Evolutionary conservation across 53 echinoderm and acorn worm species (phyloP).

Genomic region (Echinometra lucunter): DNA sequence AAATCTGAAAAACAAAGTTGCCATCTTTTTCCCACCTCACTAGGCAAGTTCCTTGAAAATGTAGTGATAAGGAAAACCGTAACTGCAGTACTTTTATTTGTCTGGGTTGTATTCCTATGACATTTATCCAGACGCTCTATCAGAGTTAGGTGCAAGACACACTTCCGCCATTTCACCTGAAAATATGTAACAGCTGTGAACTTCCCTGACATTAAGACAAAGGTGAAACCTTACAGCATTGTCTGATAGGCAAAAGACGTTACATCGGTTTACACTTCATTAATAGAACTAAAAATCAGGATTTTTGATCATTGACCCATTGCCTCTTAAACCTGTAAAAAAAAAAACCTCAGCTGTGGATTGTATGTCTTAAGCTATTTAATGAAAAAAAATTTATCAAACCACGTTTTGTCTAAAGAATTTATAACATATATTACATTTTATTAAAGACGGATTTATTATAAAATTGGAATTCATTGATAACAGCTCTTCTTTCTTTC

Average conservation of each 20-base stretch:
- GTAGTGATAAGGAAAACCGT: slow-evolving; percentile 19
- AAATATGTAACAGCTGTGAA: slow-evolving; percentile 50
- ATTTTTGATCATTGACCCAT: too few species aligned
- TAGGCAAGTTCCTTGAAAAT: slow-evolving; percentile 7
- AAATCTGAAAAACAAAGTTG: slow-evolving; percentile 23
- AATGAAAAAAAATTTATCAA: too few species aligned
- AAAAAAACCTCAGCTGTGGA: too few species aligned
- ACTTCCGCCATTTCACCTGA: slow-evolving; percentile 44
- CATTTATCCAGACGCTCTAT: slow-evolving; percentile 50
- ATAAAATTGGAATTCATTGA: too few species aligned
- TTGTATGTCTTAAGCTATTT: too few species aligned
- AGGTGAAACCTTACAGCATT: not conserved
- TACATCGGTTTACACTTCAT: too few species aligned
- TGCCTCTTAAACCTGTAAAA: too few species aligned
- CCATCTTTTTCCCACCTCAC: slow-evolving; percentile 14
- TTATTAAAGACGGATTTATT: too few species aligned
- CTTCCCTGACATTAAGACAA: not conserved
- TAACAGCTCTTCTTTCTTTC: too few species aligned
- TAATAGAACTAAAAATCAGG: too few species aligned
- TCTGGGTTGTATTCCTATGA: slow-evolving; percentile 55
- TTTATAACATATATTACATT: too few species aligned
- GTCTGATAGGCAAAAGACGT: not conserved
- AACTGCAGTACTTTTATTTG: slow-evolving; percentile 54
- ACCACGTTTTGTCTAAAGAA: too few species aligned
- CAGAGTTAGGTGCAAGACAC: slow-evolving; percentile 39